These are phyloP conservation scores for Simalia tracyae DNA, from an alignment of 2,797 vertebrate species.

Conservation along the genomic window DNA sequence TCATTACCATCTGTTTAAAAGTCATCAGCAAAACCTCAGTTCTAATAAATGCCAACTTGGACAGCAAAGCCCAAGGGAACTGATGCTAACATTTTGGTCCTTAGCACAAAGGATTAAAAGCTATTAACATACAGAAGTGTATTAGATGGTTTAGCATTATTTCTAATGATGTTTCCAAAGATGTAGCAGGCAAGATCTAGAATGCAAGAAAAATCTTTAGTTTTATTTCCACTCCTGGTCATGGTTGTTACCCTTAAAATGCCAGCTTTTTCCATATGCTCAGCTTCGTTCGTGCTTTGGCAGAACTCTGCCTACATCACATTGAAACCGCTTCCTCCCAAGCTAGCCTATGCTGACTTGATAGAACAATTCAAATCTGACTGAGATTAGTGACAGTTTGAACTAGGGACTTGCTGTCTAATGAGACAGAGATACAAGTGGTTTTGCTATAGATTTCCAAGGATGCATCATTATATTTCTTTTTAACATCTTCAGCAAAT, in stretches of 20 bases:
- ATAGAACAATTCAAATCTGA: conserved; percentile 42
- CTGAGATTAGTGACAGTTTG: conserved; percentile 29
- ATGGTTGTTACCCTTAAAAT: conserved; percentile 46
- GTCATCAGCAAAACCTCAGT: conserved; percentile 32
- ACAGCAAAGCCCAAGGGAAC: conserved; percentile 40
- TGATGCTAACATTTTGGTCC: conserved; percentile 55
- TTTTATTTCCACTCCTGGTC: conserved; percentile 67
- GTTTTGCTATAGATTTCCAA: conserved; percentile 27
- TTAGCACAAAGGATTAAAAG: conserved; percentile 61
- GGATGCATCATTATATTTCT: not conserved
- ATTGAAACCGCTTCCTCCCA: conserved; percentile 9
- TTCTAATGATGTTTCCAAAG: conserved; percentile 61
- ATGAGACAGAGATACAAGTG: conserved; percentile 8
- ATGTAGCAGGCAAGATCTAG: conserved; percentile 45
- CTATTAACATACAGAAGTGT: conserved; percentile 59
- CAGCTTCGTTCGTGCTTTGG: conserved; percentile 59
- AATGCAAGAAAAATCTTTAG: conserved; percentile 63
- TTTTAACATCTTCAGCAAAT: not conserved
- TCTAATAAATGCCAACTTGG: conserved; percentile 43
- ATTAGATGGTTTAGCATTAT: conserved; percentile 61
- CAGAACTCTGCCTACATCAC: conserved; percentile 34
- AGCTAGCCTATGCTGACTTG: conserved; percentile 55
- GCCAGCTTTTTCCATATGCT: conserved; percentile 3
- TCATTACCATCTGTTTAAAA: conserved; percentile 68
- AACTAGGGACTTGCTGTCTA: conserved; percentile 25